Evolutionary conservation across 2,797 vertebrate genomes (phyloP), one percentile per base, ranked within the genome.

Genomic region (Tapirus indicus): DNA sequence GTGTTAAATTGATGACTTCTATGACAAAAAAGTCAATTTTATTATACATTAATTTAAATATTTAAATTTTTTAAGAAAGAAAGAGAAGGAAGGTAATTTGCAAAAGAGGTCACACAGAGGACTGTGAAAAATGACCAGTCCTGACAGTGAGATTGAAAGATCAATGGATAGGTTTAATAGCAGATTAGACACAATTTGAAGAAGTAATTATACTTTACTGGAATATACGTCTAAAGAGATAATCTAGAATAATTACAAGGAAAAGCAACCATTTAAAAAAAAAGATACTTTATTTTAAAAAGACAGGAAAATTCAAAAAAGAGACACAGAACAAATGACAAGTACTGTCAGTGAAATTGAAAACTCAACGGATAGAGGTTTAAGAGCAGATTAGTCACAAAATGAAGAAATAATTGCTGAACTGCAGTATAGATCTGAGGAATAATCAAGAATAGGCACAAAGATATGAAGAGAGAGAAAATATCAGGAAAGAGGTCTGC

Each of bases 391-490:
- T 91, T 32, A 80, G 35, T 91, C 35, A 77, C 25, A 91, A 92
- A 91, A 86, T 79, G 21, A 69, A 71, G 49, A 78, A 75, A 85
- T 78, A 77, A 58, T 69, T 62, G 68, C 52, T 91, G n/a, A 69
- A 72, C 62, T 44, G 4, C 35, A 71, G 58, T 69, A 71, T 6
- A 47, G 32, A 71, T 27, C 38, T 60, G 64, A 79, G 23, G 32
- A 78, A 90, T 64, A 68, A 79, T 90, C 35, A 90, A 32, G 41
- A 94, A 90, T 52, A 84, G 77, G 52, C 32, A 71, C 16, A 83
- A 83, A 82, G 38, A 56, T 54, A 89, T 29, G n/a, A 23, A 74
- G n/a, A 52, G 12, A 86, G 4, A 66, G 23, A 85, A 85, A 78
- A 54, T 52, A 88, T 52, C 32, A 72, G 25, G 44, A 66, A 78